Conservation (phyloP, 2,888 invertebrate species). For the Baronia brevicornis region DNA sequence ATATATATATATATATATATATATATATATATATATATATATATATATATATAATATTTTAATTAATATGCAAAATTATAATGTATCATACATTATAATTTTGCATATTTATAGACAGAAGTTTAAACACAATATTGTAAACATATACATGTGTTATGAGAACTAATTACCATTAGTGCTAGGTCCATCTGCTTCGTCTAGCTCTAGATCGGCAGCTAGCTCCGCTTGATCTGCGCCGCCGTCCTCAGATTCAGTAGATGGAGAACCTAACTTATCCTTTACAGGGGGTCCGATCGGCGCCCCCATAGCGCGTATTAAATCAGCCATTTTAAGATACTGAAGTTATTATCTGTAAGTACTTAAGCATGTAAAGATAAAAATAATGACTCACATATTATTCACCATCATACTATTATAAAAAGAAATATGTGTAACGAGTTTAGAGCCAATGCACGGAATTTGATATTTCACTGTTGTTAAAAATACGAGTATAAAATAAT, state of each 20-base stretch:
- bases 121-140: neutral
- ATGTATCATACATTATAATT: neutral
- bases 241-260: conserved; percentile 91
- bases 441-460: conserved; percentile 14
- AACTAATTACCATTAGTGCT: conserved; percentile 72
- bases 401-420: conserved; percentile 22
- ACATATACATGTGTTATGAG: neutral
- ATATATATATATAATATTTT: no score
- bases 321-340: conserved; percentile 73
- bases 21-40: no score
- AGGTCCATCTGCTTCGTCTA: conserved; percentile 81
- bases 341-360: conserved; percentile 7
- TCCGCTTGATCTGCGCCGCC: conserved; percentile 80
- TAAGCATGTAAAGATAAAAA: conserved; percentile 10
- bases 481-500: neutral
- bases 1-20: no score
- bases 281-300: conserved; percentile 79
- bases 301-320: conserved; percentile 80
- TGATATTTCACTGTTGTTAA: conserved; percentile 1
- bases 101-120: neutral
- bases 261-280: conserved; percentile 86
- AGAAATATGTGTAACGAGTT: conserved; percentile 37
- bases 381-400: conserved; percentile 48
- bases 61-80: neutral
- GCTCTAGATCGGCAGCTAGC: conserved; percentile 78